These are phyloP conservation scores for Boulengeromyrus knoepffleri DNA, from an alignment of 2,113 vertebrate genomes.

Conservation along the genomic window DNA sequence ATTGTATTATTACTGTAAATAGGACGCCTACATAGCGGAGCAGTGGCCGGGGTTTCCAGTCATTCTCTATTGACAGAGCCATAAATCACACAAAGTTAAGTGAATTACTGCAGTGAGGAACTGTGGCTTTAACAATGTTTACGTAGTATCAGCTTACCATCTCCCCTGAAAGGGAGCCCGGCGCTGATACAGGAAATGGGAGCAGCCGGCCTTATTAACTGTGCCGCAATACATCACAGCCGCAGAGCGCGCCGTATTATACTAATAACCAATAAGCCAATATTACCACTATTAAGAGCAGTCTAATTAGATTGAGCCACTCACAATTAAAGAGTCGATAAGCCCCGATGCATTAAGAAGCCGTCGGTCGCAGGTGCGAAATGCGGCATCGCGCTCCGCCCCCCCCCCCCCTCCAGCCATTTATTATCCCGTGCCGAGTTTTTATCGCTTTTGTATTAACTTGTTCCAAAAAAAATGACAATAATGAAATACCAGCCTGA, in stretches of 20 bases:
- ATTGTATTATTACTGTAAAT: slow-evolving; percentile 73
- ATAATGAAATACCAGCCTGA: slow-evolving; percentile 14
- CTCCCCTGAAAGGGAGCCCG: slow-evolving; percentile 50
- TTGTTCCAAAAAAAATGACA: slow-evolving; percentile 12
- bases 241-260: slow-evolving; percentile 41
- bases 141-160: slow-evolving; percentile 74
- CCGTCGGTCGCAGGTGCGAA: slow-evolving; percentile 30
- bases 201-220: slow-evolving; percentile 53
- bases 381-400: slow-evolving; percentile 18
- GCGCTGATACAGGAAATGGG: slow-evolving; percentile 51
- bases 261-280: slow-evolving; percentile 52
- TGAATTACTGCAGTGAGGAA: slow-evolving; percentile 82
- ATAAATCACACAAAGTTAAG: slow-evolving; percentile 90
- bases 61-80: slow-evolving; percentile 79
- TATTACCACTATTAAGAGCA: slow-evolving; percentile 48
- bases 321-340: slow-evolving; percentile 50
- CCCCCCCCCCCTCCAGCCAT: not conserved
- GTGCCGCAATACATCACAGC: slow-evolving; percentile 52
- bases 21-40: slow-evolving; percentile 59
- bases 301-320: slow-evolving; percentile 43
- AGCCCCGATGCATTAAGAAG: slow-evolving; percentile 40
- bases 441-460: slow-evolving; percentile 21
- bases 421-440: slow-evolving; percentile 5
- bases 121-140: slow-evolving; percentile 77
- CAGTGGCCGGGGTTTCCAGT: slow-evolving; percentile 60